Evolutionary conservation across 2,888 invertebrate species (phyloP), one percentile per base, ranked within the genome.

Genomic region (Cacoxenus indagator): DNA sequence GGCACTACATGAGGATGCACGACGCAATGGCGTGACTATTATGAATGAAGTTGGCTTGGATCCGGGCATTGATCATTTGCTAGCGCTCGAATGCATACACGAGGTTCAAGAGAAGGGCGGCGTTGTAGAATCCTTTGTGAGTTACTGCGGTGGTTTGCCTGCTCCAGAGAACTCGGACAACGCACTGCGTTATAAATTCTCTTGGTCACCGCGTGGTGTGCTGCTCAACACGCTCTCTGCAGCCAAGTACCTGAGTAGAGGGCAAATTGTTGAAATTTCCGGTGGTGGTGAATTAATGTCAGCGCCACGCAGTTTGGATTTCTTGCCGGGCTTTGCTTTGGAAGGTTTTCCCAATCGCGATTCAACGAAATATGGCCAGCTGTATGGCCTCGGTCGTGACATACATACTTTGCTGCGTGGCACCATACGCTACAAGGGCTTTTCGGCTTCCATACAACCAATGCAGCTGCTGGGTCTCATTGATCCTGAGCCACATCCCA

Each of bases 341-440:
- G 98, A 99, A 89, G 98, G 98, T 0, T 98, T 95, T 85, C 97
- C 99, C 0, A 99, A 99, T 89, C 91, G 99, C 69, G 99, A 99
- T 87, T 98, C 98, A 67, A 95, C 95, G 0, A 91, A 92, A 46
- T 99, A 99, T 85, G 91, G 93, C 0, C 91, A 94, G 61, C 90
- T 95, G 0, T 99, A 99, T 86, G 96, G 96, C 2, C 93, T 99
- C 70, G 91, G 91, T 43, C 90, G 92, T 11, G 94, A 95, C 78
- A 95, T 96, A 0, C 92, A 93, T 70, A 99, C 99, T 0, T 91
- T 99, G 79, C 89, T 99, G 65, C 90, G 99, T 70, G 99, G 99
- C 68, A 99, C 99, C 1, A 91, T 99, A 61, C 91, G 99, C 78
- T 99, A 96, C 86, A 92, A 91, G 89, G 94, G 99, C 65, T 99